Conservation (phyloP, 2,888 invertebrate species). For the Conistra vaccinii region DNA sequence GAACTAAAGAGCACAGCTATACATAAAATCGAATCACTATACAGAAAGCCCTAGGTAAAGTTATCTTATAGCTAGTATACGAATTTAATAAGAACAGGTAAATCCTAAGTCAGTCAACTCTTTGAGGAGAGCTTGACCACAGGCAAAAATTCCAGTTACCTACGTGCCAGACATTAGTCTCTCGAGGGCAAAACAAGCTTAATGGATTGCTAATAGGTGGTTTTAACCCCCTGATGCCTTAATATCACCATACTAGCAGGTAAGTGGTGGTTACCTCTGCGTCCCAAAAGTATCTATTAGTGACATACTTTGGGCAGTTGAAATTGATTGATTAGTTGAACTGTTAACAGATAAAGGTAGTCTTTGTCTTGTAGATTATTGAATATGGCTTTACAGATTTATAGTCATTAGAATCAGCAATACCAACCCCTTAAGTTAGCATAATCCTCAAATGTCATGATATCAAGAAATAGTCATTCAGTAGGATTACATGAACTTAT, state of each 20-base stretch:
- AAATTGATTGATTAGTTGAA: conserved; percentile 3
- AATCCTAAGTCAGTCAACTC: not conserved
- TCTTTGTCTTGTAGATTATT: not conserved
- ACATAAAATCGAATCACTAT: not conserved
- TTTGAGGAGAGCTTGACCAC: not conserved
- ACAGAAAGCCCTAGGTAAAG: not conserved
- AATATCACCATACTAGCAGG: conserved; percentile 4
- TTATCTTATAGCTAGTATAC: not conserved
- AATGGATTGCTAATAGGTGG: conserved; percentile 12
- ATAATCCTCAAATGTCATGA: too few species aligned
- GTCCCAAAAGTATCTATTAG: conserved; percentile 7
- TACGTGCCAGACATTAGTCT: not conserved
- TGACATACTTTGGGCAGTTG: conserved; percentile 1
- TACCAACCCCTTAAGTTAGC: too few species aligned
- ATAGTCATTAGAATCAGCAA: too few species aligned
- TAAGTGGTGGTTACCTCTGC: not conserved
- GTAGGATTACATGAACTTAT: too few species aligned
- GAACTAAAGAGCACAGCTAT: not conserved
- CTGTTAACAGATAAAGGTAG: too few species aligned
- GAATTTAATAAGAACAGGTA: too few species aligned
- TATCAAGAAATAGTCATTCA: too few species aligned
- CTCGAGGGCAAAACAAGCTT: not conserved
- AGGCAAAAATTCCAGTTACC: not conserved
- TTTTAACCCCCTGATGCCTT: conserved; percentile 1
- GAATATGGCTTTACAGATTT: too few species aligned